Conservation (phyloP, 2,113 vertebrate species). For the Pachyramphus minor region DNA sequence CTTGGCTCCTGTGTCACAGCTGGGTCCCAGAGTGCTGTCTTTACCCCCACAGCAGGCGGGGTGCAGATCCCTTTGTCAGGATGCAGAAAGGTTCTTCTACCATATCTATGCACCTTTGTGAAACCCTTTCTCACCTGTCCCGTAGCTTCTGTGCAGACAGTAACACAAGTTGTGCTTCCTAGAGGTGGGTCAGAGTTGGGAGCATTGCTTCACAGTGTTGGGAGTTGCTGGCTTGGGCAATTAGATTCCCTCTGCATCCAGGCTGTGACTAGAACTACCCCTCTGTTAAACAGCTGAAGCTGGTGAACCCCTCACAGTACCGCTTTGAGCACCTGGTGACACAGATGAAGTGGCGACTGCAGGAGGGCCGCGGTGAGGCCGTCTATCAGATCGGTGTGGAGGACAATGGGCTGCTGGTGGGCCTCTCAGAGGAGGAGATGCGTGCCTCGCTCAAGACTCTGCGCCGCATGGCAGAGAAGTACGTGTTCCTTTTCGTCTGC, state of each 20-base stretch:
- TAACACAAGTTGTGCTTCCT: background rate
- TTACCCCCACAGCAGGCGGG: background rate
- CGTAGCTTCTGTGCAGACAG: background rate
- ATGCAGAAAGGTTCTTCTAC: background rate
- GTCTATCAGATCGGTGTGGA: conserved; percentile 99
- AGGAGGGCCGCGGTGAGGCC: conserved; percentile 94
- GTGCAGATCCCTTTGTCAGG: background rate
- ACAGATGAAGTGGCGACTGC: conserved; percentile 98
- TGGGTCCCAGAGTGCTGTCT: background rate
- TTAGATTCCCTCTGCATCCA: background rate
- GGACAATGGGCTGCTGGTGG: conserved; percentile 95
- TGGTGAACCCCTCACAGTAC: conserved; percentile 94
- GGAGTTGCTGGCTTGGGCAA: background rate
- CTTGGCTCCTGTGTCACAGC: background rate
- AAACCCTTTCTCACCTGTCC: background rate
- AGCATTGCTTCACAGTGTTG: background rate
- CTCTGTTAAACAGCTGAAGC: conserved; percentile 81
- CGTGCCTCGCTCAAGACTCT: conserved; percentile 91
- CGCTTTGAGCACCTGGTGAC: conserved; percentile 98
- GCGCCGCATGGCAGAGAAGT: conserved; percentile 95
- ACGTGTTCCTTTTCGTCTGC: conserved; percentile 12
- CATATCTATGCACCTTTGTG: background rate
- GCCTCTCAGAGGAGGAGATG: conserved; percentile 94
- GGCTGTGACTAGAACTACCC: background rate
- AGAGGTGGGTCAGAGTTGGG: background rate